Conservation (phyloP, 2,888 invertebrate species). For the Xanthorhoe spadicearia region DNA sequence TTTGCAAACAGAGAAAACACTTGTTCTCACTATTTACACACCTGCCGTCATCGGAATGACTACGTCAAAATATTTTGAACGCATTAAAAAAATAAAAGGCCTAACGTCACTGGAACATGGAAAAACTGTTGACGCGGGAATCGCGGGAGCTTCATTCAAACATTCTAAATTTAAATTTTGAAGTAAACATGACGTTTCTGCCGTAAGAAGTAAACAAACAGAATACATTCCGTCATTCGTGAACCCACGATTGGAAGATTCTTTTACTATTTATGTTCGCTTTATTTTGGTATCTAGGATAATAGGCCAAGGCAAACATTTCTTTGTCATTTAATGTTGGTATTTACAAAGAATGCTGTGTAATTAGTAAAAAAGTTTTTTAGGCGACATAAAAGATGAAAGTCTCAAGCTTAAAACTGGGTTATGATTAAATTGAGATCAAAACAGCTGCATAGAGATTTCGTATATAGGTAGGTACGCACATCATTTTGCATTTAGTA, state of each 20-base stretch:
- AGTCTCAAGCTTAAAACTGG: neutral
- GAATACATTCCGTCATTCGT: slow-evolving; percentile 27
- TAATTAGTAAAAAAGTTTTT: slow-evolving; percentile 16
- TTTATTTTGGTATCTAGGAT: slow-evolving; percentile 38
- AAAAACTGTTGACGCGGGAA: slow-evolving; percentile 42
- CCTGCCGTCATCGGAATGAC: slow-evolving; percentile 29
- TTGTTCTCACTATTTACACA: slow-evolving; percentile 33
- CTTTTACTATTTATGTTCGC: slow-evolving; percentile 31
- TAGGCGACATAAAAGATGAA: neutral
- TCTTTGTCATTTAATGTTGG: slow-evolving; percentile 27
- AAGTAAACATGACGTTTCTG: slow-evolving; percentile 45
- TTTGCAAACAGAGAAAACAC: slow-evolving; percentile 26
- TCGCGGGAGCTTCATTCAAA: slow-evolving; percentile 43
- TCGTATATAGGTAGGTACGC: too few species aligned
- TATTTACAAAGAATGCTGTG: slow-evolving; percentile 23
- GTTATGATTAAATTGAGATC: neutral
- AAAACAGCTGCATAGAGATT: neutral
- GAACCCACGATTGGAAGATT: slow-evolving; percentile 26
- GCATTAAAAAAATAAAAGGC: slow-evolving; percentile 33
- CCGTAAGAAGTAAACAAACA: slow-evolving; percentile 41
- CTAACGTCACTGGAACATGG: slow-evolving; percentile 41
- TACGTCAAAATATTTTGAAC: slow-evolving; percentile 34
- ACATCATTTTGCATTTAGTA: neutral
- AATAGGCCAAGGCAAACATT: slow-evolving; percentile 46
- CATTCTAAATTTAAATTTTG: slow-evolving; percentile 46